phyloP scores from a whole-genome alignment of 2,797 vertebrate genomes.

The Mormyrus proboscirostris region DNA sequence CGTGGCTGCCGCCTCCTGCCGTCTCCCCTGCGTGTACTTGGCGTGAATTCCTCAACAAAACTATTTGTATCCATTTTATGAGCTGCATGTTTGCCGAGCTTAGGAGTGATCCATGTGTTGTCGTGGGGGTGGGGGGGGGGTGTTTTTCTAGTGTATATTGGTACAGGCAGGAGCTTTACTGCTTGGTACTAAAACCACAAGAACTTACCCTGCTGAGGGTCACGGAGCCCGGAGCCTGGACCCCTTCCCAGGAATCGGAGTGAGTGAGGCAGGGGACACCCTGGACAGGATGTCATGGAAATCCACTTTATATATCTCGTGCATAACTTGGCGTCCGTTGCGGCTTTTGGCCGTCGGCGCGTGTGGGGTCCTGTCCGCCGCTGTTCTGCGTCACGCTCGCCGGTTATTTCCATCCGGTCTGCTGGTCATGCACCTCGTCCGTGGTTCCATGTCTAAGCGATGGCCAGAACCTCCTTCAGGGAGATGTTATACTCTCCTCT shows the following conservation, averaged over 20 bases:
- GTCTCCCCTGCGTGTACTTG: neutral
- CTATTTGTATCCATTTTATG: neutral
- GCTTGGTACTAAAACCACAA: neutral
- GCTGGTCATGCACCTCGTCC: neutral
- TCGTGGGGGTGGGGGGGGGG: neutral
- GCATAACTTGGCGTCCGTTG: neutral
- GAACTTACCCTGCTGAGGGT: neutral
- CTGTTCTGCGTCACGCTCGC: neutral
- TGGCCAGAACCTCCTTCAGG: neutral
- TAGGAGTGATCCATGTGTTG: neutral
- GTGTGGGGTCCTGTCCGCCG: neutral
- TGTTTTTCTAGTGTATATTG: neutral
- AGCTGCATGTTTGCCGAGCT: neutral
- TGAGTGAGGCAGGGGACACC: neutral
- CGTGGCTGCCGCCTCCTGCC: no score
- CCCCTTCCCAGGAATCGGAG: neutral
- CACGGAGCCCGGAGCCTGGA: neutral
- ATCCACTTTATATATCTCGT: neutral
- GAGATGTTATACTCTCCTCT: constrained; percentile 27
- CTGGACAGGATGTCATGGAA: neutral
- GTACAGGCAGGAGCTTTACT: neutral
- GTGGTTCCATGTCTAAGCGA: neutral
- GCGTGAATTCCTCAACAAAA: neutral
- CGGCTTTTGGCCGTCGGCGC: neutral
- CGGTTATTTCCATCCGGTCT: neutral